phyloP scores from a whole-genome alignment of 2,888 invertebrate genomes.

The Drosophila neutralis region DNA sequence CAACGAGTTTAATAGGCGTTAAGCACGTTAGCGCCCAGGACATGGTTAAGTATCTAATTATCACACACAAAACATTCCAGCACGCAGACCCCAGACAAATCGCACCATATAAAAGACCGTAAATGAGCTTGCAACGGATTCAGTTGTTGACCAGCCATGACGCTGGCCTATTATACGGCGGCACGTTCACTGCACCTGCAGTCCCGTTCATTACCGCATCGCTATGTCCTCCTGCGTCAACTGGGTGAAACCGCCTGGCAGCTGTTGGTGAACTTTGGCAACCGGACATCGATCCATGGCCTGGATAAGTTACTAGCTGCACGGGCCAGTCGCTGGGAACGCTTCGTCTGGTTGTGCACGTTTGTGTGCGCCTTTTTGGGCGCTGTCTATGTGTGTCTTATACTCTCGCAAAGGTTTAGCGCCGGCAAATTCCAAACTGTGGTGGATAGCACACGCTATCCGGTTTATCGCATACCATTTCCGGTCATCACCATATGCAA shows the following conservation, averaged over 20 bases:
- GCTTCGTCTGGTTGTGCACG: constrained; percentile 79
- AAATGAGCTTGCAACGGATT: constrained; percentile 17
- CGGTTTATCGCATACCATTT: constrained; percentile 81
- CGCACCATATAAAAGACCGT: constrained; percentile 57
- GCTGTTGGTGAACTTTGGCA: constrained; percentile 73
- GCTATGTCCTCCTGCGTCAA: constrained; percentile 24
- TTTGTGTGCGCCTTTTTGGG: constrained; percentile 79
- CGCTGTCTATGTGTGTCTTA: constrained; percentile 78
- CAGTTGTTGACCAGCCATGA: constrained; percentile 57
- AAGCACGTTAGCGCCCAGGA: constrained; percentile 53
- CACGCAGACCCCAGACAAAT: constrained; percentile 33
- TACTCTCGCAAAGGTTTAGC: constrained; percentile 81
- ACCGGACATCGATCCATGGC: constrained; percentile 81
- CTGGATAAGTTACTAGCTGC: constrained; percentile 73
- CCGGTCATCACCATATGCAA: constrained; percentile 84
- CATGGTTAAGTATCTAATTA: constrained; percentile 57
- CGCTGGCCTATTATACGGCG: constrained; percentile 53
- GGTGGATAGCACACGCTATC: constrained; percentile 82
- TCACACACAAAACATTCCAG: constrained; percentile 34
- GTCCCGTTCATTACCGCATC: constrained; percentile 23
- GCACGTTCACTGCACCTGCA: constrained; percentile 37
- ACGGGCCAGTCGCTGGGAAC: constrained; percentile 69
- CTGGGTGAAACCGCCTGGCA: constrained; percentile 52
- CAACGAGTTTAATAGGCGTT: constrained; percentile 56
- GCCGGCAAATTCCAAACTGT: constrained; percentile 82